A percentile compares a stretch with the other conserved stretches of the same genome.
phyloP scores from a whole-genome alignment of 2,888 invertebrate genomes.

The Eilema depressum region DNA sequence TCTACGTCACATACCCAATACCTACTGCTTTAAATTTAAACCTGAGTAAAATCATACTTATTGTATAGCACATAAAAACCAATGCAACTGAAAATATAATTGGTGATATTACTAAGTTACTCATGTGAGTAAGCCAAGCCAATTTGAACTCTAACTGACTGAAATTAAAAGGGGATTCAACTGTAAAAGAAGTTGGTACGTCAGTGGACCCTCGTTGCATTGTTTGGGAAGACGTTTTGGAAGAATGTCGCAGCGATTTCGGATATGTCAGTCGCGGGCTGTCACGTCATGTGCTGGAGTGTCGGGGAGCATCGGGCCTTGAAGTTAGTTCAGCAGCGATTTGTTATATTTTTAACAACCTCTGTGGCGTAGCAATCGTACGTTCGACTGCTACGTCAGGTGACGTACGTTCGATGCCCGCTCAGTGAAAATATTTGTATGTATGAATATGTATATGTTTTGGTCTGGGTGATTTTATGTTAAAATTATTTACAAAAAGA shows the following conservation, averaged over 20 bases:
- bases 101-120: slow-evolving; percentile 31
- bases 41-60: slow-evolving; percentile 55
- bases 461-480: too few species aligned
- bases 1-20: slow-evolving; percentile 51
- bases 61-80: slow-evolving; percentile 32
- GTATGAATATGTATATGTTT: too few species aligned
- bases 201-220: slow-evolving; percentile 69
- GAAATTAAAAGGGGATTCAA: not conserved
- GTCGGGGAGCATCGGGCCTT: slow-evolving; percentile 60
- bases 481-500: too few species aligned
- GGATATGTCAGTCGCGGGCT: slow-evolving; percentile 80
- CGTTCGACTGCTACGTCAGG: too few species aligned
- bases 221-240: slow-evolving; percentile 76
- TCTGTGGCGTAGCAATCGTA: too few species aligned
- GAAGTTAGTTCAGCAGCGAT: slow-evolving; percentile 41
- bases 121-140: not conserved
- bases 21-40: slow-evolving; percentile 27
- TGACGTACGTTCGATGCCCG: too few species aligned
- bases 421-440: too few species aligned
- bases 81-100: slow-evolving; percentile 25
- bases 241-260: slow-evolving; percentile 83
- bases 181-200: slow-evolving; percentile 29
- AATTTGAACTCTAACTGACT: slow-evolving; percentile 15
- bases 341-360: not conserved
- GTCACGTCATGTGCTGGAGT: slow-evolving; percentile 71